A percentile compares a stretch with the other conserved stretches of the same genome.
These are phyloP conservation scores for Astyanax mexicanus DNA, from an alignment of 2,797 vertebrate species.

Conservation along the genomic window DNA sequence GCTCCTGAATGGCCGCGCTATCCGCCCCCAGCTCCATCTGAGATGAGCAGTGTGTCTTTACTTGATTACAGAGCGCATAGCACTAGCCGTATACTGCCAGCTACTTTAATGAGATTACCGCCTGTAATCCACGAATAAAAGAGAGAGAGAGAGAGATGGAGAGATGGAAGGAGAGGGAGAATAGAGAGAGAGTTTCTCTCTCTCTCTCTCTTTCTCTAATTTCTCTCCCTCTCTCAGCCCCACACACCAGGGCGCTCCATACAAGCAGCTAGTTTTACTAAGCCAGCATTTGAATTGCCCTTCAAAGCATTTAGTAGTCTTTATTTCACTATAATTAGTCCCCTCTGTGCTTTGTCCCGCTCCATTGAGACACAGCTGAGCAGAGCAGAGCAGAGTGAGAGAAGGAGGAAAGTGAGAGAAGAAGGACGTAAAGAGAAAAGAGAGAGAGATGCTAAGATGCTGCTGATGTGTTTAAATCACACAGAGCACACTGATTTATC, in stretches of 20 bases:
- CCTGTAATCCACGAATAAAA: constrained; percentile 79
- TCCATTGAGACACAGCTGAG: constrained; percentile 50
- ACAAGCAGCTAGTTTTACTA: constrained; percentile 68
- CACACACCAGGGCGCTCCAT: constrained; percentile 65
- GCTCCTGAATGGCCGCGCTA: constrained; percentile 65
- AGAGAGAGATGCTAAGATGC: too few relatives aligned
- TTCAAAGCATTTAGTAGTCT: constrained; percentile 73
- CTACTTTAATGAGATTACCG: constrained; percentile 84
- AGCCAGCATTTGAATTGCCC: constrained; percentile 69
- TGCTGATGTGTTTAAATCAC: constrained; percentile 17
- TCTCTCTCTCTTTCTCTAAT: constrained; percentile 36
- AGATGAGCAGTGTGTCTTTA: constrained; percentile 76
- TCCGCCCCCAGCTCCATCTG: constrained; percentile 66
- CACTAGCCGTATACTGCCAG: constrained; percentile 75
- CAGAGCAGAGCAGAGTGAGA: too few relatives aligned
- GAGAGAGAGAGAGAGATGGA: constrained; percentile 42
- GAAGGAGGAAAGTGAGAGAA: neutral
- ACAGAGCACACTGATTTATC: neutral
- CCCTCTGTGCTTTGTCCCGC: constrained; percentile 26
- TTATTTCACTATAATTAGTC: constrained; percentile 75
- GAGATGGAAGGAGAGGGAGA: constrained; percentile 23
- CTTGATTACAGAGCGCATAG: constrained; percentile 78
- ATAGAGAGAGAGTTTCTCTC: constrained; percentile 24
- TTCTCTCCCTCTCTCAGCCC: constrained; percentile 36
- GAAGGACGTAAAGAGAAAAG: neutral